Percentiles rank a stretch among this genome's conserved stretches.
Conservation (phyloP, 2,888 invertebrate species). For the Nymphalis urticae region DNA sequence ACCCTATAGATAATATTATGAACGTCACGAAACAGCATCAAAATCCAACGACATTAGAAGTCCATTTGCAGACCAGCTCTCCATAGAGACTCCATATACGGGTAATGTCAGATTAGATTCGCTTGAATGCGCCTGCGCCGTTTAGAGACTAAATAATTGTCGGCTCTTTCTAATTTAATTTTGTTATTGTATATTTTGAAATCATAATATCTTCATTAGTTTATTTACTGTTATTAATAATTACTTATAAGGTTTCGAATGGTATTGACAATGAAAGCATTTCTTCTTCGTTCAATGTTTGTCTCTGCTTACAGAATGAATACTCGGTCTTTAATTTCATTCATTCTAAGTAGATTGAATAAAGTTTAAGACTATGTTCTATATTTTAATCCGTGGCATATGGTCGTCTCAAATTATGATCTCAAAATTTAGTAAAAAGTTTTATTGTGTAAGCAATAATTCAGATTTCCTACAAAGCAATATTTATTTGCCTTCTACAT, state of each 20-base stretch:
- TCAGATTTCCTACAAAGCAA: too few species aligned
- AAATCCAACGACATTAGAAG: slow-evolving; percentile 53
- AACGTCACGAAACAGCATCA: slow-evolving; percentile 61
- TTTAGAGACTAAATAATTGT: slow-evolving; percentile 50
- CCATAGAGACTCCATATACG: slow-evolving; percentile 40
- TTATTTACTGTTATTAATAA: slow-evolving; percentile 1
- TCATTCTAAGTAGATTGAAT: too few species aligned
- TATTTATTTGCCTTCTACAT: too few species aligned
- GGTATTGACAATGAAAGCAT: not conserved
- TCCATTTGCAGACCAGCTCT: slow-evolving; percentile 47
- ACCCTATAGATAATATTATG: slow-evolving; percentile 46
- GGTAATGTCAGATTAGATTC: slow-evolving; percentile 61
- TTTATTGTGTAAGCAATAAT: too few species aligned
- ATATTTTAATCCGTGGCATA: too few species aligned
- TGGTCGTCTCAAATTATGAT: too few species aligned
- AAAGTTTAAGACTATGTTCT: too few species aligned
- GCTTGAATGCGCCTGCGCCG: slow-evolving; percentile 39
- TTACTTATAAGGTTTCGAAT: slow-evolving; percentile 4
- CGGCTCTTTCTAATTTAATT: slow-evolving; percentile 29
- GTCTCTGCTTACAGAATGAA: not conserved
- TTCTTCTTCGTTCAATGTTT: not conserved
- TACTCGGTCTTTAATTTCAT: not conserved
- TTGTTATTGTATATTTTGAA: slow-evolving; percentile 17
- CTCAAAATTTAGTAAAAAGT: too few species aligned
- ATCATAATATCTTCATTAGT: slow-evolving; percentile 25